These are phyloP conservation scores for Coregonus ussuriensis DNA, from an alignment of 2,797 vertebrate genomes.

Conservation along the genomic window DNA sequence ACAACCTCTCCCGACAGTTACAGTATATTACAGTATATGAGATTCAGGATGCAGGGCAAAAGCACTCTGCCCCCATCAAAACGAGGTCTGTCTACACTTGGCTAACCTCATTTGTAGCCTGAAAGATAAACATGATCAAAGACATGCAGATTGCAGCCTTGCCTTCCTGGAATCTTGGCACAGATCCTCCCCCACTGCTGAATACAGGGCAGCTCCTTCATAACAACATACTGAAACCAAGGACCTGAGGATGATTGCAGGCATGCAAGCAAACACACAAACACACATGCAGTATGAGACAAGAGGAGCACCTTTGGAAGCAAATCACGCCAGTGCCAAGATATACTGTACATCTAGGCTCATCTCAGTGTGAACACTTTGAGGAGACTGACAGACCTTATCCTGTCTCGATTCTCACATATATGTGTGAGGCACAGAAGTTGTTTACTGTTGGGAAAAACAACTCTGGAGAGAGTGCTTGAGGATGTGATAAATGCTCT, in stretches of 20 bases:
- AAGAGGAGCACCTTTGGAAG: background rate
- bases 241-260: background rate
- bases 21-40: background rate
- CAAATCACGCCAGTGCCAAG: background rate
- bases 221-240: background rate
- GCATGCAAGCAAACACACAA: background rate
- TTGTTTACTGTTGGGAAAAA: background rate
- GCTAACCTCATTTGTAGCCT: constrained; percentile 1
- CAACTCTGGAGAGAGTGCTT: constrained; percentile 4
- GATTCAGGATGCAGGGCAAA: background rate
- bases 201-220: background rate
- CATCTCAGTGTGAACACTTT: background rate
- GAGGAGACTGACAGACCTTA: background rate
- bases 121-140: constrained; percentile 12
- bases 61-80: background rate
- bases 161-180: background rate
- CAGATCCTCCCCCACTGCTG: background rate
- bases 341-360: background rate
- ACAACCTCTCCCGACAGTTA: too few relatives aligned
- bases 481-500: constrained; percentile 3
- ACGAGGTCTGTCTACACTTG: constrained; percentile 3
- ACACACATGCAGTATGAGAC: background rate
- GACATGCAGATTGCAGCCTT: background rate
- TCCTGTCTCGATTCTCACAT: background rate
- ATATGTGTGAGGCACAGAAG: background rate